A percentile compares a stretch with the other conserved stretches of the same genome.
Conservation (phyloP, 2,888 invertebrate genomes). For the Dilophus febrilis region DNA sequence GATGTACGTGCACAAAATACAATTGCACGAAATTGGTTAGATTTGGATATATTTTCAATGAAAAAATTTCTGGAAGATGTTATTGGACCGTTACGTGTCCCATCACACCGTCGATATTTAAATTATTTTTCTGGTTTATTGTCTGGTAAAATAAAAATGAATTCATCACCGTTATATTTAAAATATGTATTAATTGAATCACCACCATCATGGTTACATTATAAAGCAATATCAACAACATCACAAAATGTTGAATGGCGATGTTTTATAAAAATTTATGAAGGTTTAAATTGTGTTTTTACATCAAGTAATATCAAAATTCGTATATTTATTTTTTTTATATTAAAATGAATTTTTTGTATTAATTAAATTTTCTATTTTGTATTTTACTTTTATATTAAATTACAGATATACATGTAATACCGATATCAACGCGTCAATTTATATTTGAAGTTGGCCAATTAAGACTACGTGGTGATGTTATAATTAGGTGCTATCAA, state of each 20-base stretch:
- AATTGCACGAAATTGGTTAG: conserved; percentile 33
- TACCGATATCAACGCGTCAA: conserved; percentile 30
- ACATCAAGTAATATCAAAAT: conserved; percentile 45
- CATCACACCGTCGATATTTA: conserved; percentile 71
- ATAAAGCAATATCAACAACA: conserved; percentile 20
- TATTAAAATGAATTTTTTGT: background rate
- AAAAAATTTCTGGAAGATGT: conserved; percentile 73
- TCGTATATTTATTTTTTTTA: background rate
- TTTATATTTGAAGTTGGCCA: conserved; percentile 48
- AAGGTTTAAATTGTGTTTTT: conserved; percentile 76
- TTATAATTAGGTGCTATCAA: conserved; percentile 80
- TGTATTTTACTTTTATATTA: background rate
- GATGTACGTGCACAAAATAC: conserved; percentile 15
- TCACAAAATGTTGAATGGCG: conserved; percentile 39
- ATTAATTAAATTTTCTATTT: background rate
- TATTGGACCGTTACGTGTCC: conserved; percentile 49
- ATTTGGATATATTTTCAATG: conserved; percentile 86
- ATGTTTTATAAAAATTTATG: conserved; percentile 75
- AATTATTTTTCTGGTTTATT: conserved; percentile 82
- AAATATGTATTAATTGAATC: conserved; percentile 75
- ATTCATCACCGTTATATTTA: conserved; percentile 68
- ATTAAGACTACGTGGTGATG: conserved; percentile 56
- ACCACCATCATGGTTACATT: conserved; percentile 55
- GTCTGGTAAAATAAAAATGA: conserved; percentile 76
- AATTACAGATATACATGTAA: conserved; percentile 17